Conservation (phyloP, 2,797 vertebrate species). For the Coilia nasus region DNA sequence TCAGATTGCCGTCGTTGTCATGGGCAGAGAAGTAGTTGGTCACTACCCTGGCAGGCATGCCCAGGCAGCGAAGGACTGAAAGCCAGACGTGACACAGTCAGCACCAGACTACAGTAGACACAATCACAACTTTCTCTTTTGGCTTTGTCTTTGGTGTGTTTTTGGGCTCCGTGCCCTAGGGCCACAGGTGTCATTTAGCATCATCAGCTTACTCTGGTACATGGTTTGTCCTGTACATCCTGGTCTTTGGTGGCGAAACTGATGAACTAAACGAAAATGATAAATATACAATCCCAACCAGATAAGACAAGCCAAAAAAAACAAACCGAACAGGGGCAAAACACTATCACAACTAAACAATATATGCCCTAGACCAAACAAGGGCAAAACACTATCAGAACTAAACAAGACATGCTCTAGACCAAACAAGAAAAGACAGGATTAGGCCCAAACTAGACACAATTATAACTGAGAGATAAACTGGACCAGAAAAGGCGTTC, state of each 20-base stretch:
- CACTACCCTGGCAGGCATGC: slow-evolving; percentile 87
- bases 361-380: neutral
- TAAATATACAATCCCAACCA: too few species aligned
- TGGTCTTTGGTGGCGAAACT: too few species aligned
- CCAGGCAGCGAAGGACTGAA: slow-evolving; percentile 90
- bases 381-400: neutral
- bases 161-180: too few species aligned
- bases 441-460: too few species aligned
- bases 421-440: neutral
- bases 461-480: too few species aligned
- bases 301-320: too few species aligned
- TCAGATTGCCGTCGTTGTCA: slow-evolving; percentile 92
- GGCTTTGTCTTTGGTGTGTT: too few species aligned
- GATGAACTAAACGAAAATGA: too few species aligned
- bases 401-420: neutral
- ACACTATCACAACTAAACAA: neutral
- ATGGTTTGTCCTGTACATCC: too few species aligned
- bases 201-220: too few species aligned
- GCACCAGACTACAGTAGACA: neutral
- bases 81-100: neutral
- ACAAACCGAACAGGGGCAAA: neutral
- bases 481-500: too few species aligned
- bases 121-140: neutral
- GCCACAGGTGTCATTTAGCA: too few species aligned
- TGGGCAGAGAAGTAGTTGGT: slow-evolving; percentile 95